Evolutionary conservation across 1,140 invertebrate species (phyloP).

Genomic region (Amphibalanus amphitrite): DNA sequence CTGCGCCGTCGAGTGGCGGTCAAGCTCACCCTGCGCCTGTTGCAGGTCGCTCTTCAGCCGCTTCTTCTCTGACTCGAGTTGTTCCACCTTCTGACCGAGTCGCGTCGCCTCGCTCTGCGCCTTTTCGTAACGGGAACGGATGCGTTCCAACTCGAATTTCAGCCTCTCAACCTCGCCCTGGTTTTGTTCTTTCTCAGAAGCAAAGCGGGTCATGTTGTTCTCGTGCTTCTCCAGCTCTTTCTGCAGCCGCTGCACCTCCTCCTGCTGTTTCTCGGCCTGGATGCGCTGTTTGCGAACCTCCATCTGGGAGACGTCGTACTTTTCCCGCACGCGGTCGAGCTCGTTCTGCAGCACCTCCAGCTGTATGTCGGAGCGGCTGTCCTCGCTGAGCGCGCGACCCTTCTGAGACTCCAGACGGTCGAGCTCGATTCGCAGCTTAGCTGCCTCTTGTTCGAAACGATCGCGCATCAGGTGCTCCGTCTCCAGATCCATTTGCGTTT

Average conservation of each 20-base stretch:
- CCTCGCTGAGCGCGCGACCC: slow-evolving; percentile 23
- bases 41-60: slow-evolving; percentile 34
- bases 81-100: slow-evolving; percentile 21
- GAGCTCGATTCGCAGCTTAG: slow-evolving; percentile 46
- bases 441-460: slow-evolving; percentile 39
- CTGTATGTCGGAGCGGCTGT: slow-evolving; percentile 23
- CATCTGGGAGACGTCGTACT: slow-evolving; percentile 47
- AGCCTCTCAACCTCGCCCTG: slow-evolving; percentile 45
- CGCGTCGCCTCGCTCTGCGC: slow-evolving; percentile 37
- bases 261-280: slow-evolving; percentile 22
- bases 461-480: slow-evolving; percentile 41
- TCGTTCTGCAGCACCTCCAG: slow-evolving; percentile 37
- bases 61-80: slow-evolving; percentile 32
- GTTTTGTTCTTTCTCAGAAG: slow-evolving; percentile 19
- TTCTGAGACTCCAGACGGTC: slow-evolving; percentile 69
- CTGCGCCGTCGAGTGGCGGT: slow-evolving; percentile 21
- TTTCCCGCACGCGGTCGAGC: slow-evolving; percentile 51
- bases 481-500: slow-evolving; percentile 55
- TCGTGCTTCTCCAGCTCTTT: slow-evolving; percentile 30
- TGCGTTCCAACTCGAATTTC: slow-evolving; percentile 62
- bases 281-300: slow-evolving; percentile 51
- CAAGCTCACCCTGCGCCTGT: slow-evolving; percentile 28
- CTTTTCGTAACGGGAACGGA: slow-evolving; percentile 79
- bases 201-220: slow-evolving; percentile 21
- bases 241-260: slow-evolving; percentile 36